Evolutionary conservation across 2,888 invertebrate genomes (phyloP), one percentile per base, ranked within the genome.

Genomic region (Parascotia fuliginaria): DNA sequence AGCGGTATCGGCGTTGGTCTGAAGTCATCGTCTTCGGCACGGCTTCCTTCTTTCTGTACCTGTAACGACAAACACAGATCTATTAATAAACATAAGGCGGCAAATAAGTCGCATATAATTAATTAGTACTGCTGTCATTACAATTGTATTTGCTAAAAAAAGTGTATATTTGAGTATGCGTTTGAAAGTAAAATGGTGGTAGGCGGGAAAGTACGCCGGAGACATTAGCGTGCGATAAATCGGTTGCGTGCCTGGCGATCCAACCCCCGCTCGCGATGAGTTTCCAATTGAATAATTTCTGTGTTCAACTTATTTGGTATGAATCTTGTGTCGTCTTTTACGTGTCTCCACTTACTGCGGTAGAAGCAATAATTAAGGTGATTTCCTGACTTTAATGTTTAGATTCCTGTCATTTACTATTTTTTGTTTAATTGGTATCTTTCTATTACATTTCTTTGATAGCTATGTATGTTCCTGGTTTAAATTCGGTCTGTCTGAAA

Each of bases 141-240:
- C 36, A 58, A 58, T 47, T 52, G 43, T 56, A 60, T 61, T 65
- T 54, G 48, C 56, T 45, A 60, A 79, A 83, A 82, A 77, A 76
- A 62, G 70, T 77, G 66, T 69, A 76, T 79, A 72, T 79, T 78
- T 77, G 69, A 81, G 78, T 81, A 77, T 86, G 89, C 90, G 87
- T 87, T 89, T 82, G 91, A 92, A 92, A 92, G 91, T 92, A 91
- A 92, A 90, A 90, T 84, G 83, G 65, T 70, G 63, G 66, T 77
- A 61, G 68, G 70, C 85, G 87, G 89, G 90, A 90, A 91, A 91
- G 89, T 88, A 78, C 72, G 74, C 62, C 61, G 60, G 60, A 61
- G 65, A 68, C 55, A 74, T 60, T 83, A 74, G 83, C 82, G 79
- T 85, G 82, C 68, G 71, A 71, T 62, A 67, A 63, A 69, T 62